Percentiles rank a stretch among this genome's conserved stretches.
These are phyloP conservation scores for Lates calcarifer DNA, from an alignment of 2,113 vertebrate species.

Conservation along the genomic window DNA sequence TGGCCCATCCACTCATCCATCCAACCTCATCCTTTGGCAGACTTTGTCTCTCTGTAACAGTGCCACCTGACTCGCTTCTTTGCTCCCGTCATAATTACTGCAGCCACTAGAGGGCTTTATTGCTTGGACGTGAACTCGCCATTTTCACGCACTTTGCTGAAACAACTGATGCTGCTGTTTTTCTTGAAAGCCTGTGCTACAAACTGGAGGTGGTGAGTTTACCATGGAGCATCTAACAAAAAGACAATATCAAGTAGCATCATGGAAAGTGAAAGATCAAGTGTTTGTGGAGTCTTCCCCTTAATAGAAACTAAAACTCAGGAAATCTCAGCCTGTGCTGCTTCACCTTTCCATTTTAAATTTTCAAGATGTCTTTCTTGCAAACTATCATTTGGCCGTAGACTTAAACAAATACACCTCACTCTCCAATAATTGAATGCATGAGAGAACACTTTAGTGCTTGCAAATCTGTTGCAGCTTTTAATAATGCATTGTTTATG, in stretches of 20 bases:
- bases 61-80: background rate
- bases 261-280: background rate
- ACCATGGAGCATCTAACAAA: background rate
- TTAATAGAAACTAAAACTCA: background rate
- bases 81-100: background rate
- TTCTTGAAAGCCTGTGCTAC: background rate
- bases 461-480: constrained; percentile 45
- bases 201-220: background rate
- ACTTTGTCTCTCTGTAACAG: background rate
- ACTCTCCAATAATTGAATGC: constrained; percentile 20
- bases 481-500: constrained; percentile 77
- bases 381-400: background rate
- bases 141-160: background rate
- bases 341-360: background rate
- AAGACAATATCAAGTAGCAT: background rate
- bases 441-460: constrained; percentile 48
- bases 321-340: background rate
- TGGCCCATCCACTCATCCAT: too few relatives aligned
- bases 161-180: background rate
- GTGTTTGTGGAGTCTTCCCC: background rate
- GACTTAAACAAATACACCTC: constrained; percentile 11
- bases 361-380: background rate
- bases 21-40: background rate
- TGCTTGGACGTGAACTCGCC: background rate
- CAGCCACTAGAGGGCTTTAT: background rate